Percentiles rank a stretch among this genome's conserved stretches.
phyloP scores from a whole-genome alignment of 2,797 vertebrate genomes.

The Coendou prehensilis region DNA sequence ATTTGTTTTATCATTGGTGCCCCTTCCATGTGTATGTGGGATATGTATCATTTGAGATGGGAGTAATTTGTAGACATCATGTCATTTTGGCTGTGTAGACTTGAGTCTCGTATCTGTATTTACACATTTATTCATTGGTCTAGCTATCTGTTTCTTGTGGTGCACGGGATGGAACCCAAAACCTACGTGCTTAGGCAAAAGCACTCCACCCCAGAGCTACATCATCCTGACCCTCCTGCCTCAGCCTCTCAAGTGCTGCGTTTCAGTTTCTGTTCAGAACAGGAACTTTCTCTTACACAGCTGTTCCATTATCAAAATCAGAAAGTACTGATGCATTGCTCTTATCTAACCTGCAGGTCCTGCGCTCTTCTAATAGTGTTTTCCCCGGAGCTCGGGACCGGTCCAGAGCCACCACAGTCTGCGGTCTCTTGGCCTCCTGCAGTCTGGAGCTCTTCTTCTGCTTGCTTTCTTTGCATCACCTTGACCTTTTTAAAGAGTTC shows the following conservation, averaged over 20 bases:
- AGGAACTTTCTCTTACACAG: not conserved
- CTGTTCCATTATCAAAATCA: not conserved
- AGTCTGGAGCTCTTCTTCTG: not conserved
- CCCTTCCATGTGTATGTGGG: rapidly evolving
- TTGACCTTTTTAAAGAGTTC: not conserved
- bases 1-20: not conserved
- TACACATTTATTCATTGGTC: not conserved
- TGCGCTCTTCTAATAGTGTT: not conserved
- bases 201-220: not conserved
- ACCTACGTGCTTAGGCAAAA: not conserved
- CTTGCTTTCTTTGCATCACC: not conserved
- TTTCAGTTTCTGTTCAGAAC: too few relatives aligned
- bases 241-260: too few relatives aligned
- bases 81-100: not conserved
- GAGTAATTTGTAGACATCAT: not conserved
- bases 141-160: not conserved
- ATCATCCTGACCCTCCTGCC: too few relatives aligned
- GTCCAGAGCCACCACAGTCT: not conserved
- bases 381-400: not conserved
- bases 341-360: not conserved
- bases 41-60: not conserved
- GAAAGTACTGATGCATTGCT: not conserved
- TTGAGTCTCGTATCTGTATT: not conserved
- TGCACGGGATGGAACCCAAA: not conserved
- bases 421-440: not conserved